These are phyloP conservation scores for Carcinoscorpius rotundicauda DNA, from an alignment of 1,140 invertebrate species.

Conservation along the genomic window DNA sequence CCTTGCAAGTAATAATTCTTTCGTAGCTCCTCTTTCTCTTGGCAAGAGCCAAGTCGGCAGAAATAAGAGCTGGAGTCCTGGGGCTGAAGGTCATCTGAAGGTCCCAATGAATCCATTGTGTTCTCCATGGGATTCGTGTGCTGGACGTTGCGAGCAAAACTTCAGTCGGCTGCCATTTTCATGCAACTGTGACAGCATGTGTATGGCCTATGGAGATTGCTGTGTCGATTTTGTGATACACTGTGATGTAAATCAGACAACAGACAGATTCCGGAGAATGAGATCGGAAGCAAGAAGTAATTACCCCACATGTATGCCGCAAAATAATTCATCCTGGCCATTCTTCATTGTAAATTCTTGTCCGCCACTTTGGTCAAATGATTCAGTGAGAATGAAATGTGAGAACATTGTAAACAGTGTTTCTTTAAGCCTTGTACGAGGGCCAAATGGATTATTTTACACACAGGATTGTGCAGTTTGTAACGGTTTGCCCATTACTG, in stretches of 20 bases:
- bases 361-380: constrained; percentile 2
- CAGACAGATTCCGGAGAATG: too few species aligned
- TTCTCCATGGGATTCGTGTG: constrained; percentile 13
- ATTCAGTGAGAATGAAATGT: background rate
- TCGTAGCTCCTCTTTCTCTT: too few species aligned
- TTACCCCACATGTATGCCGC: background rate
- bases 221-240: constrained; percentile 7
- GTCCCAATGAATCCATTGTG: background rate
- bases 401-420: background rate
- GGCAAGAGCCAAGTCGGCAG: too few species aligned
- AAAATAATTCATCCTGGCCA: background rate
- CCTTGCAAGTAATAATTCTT: too few species aligned
- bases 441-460: too few species aligned
- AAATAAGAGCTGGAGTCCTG: too few species aligned
- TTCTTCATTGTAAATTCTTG: constrained; percentile 3
- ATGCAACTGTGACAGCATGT: constrained; percentile 12
- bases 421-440: constrained; percentile 1
- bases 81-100: too few species aligned
- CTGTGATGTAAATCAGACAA: background rate
- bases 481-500: too few species aligned
- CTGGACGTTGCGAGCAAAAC: constrained; percentile 6
- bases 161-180: constrained; percentile 1
- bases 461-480: too few species aligned
- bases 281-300: too few species aligned
- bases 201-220: constrained; percentile 11